phyloP scores from a whole-genome alignment of 2,113 vertebrate genomes.

The Pelusios castaneus region DNA sequence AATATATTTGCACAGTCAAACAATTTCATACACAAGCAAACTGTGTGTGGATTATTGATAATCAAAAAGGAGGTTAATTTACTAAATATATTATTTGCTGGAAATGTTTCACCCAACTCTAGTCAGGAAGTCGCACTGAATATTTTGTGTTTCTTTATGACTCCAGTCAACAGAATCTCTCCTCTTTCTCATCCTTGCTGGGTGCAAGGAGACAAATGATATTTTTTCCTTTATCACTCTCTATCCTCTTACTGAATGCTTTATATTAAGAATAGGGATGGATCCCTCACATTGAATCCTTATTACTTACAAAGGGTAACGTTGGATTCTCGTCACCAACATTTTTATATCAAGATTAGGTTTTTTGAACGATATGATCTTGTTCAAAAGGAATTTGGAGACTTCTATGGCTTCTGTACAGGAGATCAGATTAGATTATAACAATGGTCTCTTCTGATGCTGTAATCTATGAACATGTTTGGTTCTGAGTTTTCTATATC shows the following conservation, averaged over 20 bases:
- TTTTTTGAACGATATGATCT: background rate
- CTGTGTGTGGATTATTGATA: background rate
- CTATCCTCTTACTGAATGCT: background rate
- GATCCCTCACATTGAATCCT: background rate
- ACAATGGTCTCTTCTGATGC: background rate
- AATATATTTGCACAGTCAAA: background rate
- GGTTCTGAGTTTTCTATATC: background rate
- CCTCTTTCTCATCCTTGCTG: background rate
- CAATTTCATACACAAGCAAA: background rate
- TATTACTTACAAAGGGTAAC: background rate
- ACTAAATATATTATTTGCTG: background rate
- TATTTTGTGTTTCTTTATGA: background rate
- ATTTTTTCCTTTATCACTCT: background rate
- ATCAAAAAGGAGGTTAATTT: background rate
- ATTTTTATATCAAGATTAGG: background rate
- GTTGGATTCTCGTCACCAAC: background rate
- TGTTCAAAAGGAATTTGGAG: background rate
- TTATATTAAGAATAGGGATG: background rate
- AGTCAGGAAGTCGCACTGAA: background rate
- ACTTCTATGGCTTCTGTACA: background rate
- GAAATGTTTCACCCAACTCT: background rate
- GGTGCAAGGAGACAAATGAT: background rate
- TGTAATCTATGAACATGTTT: background rate
- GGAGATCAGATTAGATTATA: background rate
- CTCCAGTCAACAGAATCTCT: background rate